Evolutionary conservation across 2,113 vertebrate genomes (phyloP).

Genomic region (Notarius lentiginosus): DNA sequence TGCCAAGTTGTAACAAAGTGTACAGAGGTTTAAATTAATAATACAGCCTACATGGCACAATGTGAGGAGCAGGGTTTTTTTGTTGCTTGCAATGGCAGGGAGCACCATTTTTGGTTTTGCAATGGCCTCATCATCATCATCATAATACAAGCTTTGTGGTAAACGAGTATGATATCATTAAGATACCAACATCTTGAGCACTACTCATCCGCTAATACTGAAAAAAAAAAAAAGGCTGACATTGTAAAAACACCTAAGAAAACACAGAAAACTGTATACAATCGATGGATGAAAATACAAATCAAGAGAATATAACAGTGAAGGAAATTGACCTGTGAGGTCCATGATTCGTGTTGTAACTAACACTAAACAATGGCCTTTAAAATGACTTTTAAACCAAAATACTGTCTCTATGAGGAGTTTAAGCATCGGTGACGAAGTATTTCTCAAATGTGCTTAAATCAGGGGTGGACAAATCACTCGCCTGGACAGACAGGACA

Average conservation of each 20-base stretch:
- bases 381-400: neutral
- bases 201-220: slow-evolving; percentile 47
- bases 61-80: neutral
- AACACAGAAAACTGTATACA: neutral
- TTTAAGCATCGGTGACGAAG: neutral
- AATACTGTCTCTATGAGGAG: neutral
- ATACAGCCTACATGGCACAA: slow-evolving; percentile 1
- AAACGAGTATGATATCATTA: slow-evolving; percentile 18
- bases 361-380: neutral
- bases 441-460: neutral
- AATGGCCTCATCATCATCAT: neutral
- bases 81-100: neutral
- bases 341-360: neutral
- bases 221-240: slow-evolving; percentile 49
- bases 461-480: slow-evolving; percentile 21
- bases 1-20: neutral
- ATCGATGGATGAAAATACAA: neutral
- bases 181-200: slow-evolving; percentile 60
- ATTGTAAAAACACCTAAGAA: neutral
- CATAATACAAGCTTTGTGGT: slow-evolving; percentile 17
- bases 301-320: neutral
- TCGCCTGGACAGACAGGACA: neutral
- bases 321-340: neutral
- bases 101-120: neutral
- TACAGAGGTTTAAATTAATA: neutral